Evolutionary conservation across 2,888 invertebrate species (phyloP).

Genomic region (Caenorhabditis panamensis): DNA sequence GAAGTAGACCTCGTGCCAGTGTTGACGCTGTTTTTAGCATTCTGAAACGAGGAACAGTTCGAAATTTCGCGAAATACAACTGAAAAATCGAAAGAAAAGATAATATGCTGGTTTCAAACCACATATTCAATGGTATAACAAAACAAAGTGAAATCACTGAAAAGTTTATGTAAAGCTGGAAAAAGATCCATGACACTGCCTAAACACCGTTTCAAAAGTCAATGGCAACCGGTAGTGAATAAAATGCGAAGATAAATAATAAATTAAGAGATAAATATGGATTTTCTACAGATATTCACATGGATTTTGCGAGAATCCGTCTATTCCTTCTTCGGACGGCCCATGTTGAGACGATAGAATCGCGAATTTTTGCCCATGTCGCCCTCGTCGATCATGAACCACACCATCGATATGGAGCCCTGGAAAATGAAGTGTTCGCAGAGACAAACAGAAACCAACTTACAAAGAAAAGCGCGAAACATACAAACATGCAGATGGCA

Average conservation of each 20-base stretch:
- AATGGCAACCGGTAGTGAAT: not conserved
- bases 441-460: not conserved
- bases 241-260: not conserved
- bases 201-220: not conserved
- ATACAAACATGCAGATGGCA: conserved; percentile 8
- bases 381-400: conserved; percentile 34
- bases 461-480: conserved; percentile 26
- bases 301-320: conserved; percentile 7
- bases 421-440: conserved; percentile 8
- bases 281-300: not conserved
- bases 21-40: conserved; percentile 40
- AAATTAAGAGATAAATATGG: not conserved
- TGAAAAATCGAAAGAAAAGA: no score
- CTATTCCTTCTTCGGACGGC: conserved; percentile 42
- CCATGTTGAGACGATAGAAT: conserved; percentile 30
- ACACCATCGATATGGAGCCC: conserved; percentile 20
- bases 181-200: not conserved
- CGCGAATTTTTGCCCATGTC: conserved; percentile 55
- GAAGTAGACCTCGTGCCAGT: not conserved
- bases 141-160: no score
- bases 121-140: no score
- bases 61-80: no score
- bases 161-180: conserved; percentile 24
- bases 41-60: not conserved
- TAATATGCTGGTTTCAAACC: no score